phyloP scores from a whole-genome alignment of 2,888 invertebrate species.

The Aphidoletes aphidimyza region DNA sequence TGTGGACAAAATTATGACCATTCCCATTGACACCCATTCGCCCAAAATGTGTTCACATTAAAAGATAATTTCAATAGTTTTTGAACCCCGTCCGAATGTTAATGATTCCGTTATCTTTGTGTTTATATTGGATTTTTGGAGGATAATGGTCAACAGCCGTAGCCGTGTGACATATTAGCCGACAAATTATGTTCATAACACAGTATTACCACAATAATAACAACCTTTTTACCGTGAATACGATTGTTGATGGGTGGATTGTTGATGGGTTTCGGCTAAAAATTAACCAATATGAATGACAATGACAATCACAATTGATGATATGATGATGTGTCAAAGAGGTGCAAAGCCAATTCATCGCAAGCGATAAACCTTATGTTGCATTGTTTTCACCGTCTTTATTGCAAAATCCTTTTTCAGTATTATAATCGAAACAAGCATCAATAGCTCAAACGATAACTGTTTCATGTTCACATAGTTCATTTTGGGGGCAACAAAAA shows the following conservation, averaged over 20 bases:
- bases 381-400: constrained; percentile 1
- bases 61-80: constrained; percentile 49
- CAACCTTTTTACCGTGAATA: background rate
- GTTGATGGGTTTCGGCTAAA: background rate
- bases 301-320: background rate
- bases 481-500: background rate
- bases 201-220: constrained; percentile 6
- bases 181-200: background rate
- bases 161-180: background rate
- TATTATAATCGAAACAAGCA: background rate
- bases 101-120: constrained; percentile 4
- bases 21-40: background rate
- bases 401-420: background rate
- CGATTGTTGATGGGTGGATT: too few species aligned
- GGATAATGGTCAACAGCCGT: constrained; percentile 5
- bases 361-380: background rate
- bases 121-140: background rate
- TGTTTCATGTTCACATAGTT: background rate
- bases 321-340: background rate
- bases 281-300: background rate
- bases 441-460: constrained; percentile 20
- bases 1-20: background rate
- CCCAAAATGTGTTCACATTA: background rate
- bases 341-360: background rate
- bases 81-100: background rate